Percentiles rank a stretch among this genome's conserved stretches.
These are phyloP conservation scores for Fistularia commersonii DNA, from an alignment of 2,797 vertebrate species.

Conservation along the genomic window DNA sequence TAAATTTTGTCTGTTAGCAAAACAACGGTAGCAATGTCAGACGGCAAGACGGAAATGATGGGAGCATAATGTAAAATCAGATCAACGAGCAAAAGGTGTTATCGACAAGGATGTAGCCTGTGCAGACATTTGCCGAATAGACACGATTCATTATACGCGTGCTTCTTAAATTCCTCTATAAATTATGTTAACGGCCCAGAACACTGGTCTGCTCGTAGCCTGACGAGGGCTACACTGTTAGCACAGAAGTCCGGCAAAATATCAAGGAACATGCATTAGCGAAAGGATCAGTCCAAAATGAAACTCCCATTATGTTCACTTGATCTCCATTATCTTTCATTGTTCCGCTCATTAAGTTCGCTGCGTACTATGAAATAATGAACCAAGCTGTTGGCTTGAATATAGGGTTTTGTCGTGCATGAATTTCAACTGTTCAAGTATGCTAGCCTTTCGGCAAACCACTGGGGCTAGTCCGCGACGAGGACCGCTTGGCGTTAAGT, in stretches of 20 bases:
- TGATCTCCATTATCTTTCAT: not conserved
- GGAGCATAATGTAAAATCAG: slow-evolving; percentile 2
- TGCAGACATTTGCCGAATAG: not conserved
- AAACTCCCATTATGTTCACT: not conserved
- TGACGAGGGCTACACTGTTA: slow-evolving; percentile 15
- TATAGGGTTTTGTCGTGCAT: slow-evolving; percentile 10
- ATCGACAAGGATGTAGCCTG: not conserved
- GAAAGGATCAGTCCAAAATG: slow-evolving; percentile 7
- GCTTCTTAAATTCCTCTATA: not conserved
- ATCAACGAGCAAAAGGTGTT: not conserved
- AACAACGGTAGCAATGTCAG: slow-evolving; percentile 51
- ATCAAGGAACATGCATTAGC: slow-evolving; percentile 12
- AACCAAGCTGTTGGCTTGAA: not conserved
- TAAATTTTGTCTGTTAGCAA: slow-evolving; percentile 63
- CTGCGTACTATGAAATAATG: rapidly evolving
- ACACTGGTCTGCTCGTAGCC: slow-evolving; percentile 11
- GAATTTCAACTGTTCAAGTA: slow-evolving; percentile 28
- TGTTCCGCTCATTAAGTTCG: rapidly evolving
- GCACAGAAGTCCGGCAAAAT: slow-evolving; percentile 38
- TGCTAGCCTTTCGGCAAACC: slow-evolving; percentile 36
- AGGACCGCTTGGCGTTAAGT: slow-evolving; percentile 2
- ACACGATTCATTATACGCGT: not conserved
- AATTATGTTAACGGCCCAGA: not conserved
- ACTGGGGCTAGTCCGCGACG: slow-evolving; percentile 21
- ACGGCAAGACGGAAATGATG: not conserved